A percentile compares a stretch with the other conserved stretches of the same genome.
phyloP scores from a whole-genome alignment of 2,113 vertebrate species.

The Paramormyrops kingsleyae region DNA sequence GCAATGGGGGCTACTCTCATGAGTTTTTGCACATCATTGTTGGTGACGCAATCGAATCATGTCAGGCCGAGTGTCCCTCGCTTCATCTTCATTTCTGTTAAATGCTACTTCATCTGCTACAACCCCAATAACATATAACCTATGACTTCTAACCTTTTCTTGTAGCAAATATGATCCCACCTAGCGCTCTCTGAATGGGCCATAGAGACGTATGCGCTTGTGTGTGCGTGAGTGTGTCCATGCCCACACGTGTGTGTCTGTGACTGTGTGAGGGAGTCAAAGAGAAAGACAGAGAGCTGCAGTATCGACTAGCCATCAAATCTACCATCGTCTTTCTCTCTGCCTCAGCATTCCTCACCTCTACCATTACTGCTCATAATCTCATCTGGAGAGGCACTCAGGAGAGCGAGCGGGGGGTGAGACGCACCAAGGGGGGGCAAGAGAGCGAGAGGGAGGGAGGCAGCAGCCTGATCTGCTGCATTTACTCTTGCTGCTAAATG shows the following conservation, averaged over 20 bases:
- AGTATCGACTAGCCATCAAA: constrained; percentile 61
- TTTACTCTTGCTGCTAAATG: background rate
- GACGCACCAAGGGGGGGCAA: background rate
- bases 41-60: background rate
- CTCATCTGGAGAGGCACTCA: constrained; percentile 30
- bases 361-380: constrained; percentile 21
- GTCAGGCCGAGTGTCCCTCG: background rate
- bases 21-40: background rate
- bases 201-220: background rate
- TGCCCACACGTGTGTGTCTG: background rate
- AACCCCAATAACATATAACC: background rate
- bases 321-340: constrained; percentile 54
- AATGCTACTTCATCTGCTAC: background rate
- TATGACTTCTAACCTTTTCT: background rate
- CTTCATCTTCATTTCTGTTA: background rate
- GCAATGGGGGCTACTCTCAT: background rate
- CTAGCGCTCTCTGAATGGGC: background rate
- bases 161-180: background rate
- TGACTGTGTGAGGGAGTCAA: background rate
- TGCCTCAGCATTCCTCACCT: constrained; percentile 43
- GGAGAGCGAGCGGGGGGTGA: constrained; percentile 6
- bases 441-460: background rate
- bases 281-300: background rate
- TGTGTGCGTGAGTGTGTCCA: background rate
- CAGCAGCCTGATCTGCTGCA: background rate